These are phyloP conservation scores for Echinarachnius parma DNA, from an alignment of 53 echinoderm and acorn worm species.

Conservation along the genomic window DNA sequence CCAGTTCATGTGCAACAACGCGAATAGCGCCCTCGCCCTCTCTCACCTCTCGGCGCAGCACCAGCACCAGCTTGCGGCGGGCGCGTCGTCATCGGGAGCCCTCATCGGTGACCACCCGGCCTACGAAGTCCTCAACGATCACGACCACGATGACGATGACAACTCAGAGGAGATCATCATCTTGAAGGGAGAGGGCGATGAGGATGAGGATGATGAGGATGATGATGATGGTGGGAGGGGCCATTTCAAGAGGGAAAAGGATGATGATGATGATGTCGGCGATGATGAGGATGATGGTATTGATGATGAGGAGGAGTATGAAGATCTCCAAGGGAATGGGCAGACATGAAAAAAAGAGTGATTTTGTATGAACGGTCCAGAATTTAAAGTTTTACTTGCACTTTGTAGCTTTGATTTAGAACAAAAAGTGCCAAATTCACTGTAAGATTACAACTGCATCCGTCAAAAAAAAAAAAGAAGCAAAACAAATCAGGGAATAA, in stretches of 20 bases:
- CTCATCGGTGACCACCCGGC: constrained; percentile 8
- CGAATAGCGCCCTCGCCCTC: background rate
- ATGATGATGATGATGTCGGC: constrained; percentile 17
- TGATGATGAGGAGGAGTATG: constrained; percentile 18
- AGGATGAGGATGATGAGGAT: background rate
- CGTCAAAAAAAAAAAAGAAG: no score
- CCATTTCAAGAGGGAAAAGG: background rate
- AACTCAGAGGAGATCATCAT: constrained; percentile 41
- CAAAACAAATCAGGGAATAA: no score
- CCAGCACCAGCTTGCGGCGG: constrained; percentile 9
- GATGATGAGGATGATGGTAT: constrained; percentile 6
- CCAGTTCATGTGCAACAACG: constrained; percentile 26
- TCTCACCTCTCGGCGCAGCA: constrained; percentile 2
- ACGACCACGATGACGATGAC: constrained; percentile 18
- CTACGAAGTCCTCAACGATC: constrained; percentile 6
- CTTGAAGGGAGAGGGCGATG: constrained; percentile 48
- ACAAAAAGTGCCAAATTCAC: no score
- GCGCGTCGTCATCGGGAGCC: no score
- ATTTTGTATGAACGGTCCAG: no score
- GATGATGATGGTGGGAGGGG: constrained; percentile 19
- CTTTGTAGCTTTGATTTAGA: no score
- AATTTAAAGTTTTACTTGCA: no score
- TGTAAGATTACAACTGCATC: no score
- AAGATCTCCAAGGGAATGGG: no score
- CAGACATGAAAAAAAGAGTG: no score